Conservation (phyloP, 2,888 invertebrate species). For the Harpalus rubripes region DNA sequence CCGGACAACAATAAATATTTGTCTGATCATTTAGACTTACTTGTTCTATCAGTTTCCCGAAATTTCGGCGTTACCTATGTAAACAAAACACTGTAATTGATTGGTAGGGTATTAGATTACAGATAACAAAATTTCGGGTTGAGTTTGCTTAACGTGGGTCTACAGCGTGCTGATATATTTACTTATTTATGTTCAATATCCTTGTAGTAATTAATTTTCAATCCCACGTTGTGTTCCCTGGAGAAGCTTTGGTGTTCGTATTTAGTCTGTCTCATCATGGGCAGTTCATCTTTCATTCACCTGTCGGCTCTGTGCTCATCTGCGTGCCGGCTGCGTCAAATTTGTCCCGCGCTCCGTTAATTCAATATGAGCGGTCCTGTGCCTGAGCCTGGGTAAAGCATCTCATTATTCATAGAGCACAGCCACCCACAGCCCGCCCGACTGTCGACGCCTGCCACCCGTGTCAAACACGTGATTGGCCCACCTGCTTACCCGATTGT, state of each 20-base stretch:
- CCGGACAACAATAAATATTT: too few species aligned
- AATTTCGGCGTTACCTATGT: too few species aligned
- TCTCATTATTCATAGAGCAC: slow-evolving; percentile 74
- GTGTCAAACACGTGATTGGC: slow-evolving; percentile 31
- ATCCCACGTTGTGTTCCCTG: background rate
- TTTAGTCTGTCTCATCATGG: background rate
- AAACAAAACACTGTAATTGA: too few species aligned
- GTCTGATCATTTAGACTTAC: too few species aligned
- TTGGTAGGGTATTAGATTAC: too few species aligned
- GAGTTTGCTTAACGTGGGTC: background rate
- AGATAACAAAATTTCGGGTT: background rate
- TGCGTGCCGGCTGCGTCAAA: slow-evolving; percentile 70
- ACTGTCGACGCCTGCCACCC: slow-evolving; percentile 68
- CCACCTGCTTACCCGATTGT: background rate
- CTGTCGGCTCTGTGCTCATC: slow-evolving; percentile 69
- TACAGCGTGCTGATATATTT: too few species aligned
- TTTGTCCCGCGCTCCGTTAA: slow-evolving; percentile 75
- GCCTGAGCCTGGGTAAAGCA: slow-evolving; percentile 56
- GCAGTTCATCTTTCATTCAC: slow-evolving; percentile 74
- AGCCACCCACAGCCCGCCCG: slow-evolving; percentile 63
- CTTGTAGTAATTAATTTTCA: slow-evolving; percentile 9
- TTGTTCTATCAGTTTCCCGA: too few species aligned
- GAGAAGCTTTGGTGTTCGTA: too few species aligned
- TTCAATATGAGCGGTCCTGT: slow-evolving; percentile 72
- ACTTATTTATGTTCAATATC: slow-evolving; percentile 20